Evolutionary conservation across 2,888 invertebrate species (phyloP).

Genomic region (Coenonympha arcania): DNA sequence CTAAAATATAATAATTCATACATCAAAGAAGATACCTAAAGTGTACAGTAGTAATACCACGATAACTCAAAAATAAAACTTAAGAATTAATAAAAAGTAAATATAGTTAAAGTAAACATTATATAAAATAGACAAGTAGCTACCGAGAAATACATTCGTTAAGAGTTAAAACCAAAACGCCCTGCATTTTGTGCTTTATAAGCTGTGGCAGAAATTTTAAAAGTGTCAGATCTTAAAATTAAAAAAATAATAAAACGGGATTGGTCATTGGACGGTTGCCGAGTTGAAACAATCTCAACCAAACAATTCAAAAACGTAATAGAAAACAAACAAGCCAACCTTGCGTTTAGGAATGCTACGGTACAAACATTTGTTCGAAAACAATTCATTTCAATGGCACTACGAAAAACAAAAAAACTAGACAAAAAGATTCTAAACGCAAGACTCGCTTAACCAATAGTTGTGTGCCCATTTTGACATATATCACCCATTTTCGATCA

Average conservation of each 20-base stretch:
- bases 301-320: constrained; percentile 17
- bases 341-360: constrained; percentile 13
- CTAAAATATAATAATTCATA: constrained; percentile 75
- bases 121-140: constrained; percentile 44
- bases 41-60: constrained; percentile 65
- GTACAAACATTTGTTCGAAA: constrained; percentile 3
- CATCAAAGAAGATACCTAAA: constrained; percentile 72
- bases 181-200: constrained; percentile 29
- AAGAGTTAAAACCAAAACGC: constrained; percentile 33
- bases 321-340: constrained; percentile 16
- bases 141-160: constrained; percentile 48
- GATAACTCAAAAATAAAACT: constrained; percentile 49
- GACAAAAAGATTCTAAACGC: constrained; percentile 13
- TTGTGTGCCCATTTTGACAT: constrained; percentile 1
- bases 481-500: not conserved
- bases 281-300: constrained; percentile 30
- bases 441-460: not conserved
- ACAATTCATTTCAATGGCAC: constrained; percentile 19
- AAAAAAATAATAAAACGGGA: constrained; percentile 19
- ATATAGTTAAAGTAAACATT: constrained; percentile 29
- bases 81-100: constrained; percentile 28
- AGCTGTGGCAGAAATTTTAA: constrained; percentile 11
- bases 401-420: constrained; percentile 8
- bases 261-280: constrained; percentile 57
- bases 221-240: constrained; percentile 28